These are phyloP conservation scores for Porphyrio hochstetteri DNA, from an alignment of 2,113 vertebrate genomes.

Conservation along the genomic window DNA sequence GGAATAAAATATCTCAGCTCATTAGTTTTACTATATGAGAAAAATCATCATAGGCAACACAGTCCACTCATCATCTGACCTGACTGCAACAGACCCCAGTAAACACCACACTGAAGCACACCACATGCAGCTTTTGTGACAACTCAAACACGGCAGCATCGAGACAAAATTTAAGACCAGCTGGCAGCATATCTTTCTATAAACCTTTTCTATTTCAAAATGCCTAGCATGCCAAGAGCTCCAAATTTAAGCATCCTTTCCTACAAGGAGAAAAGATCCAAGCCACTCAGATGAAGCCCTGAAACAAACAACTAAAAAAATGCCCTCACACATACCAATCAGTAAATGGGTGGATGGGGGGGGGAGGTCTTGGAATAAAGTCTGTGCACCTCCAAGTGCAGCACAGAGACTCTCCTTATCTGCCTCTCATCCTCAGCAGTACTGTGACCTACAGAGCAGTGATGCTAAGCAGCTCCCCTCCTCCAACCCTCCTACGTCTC, in stretches of 20 bases:
- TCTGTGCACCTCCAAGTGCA: neutral
- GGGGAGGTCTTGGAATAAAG: neutral
- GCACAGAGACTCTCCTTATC: constrained; percentile 13
- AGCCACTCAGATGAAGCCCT: neutral
- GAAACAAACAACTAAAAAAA: neutral
- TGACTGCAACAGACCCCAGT: neutral
- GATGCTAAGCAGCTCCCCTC: constrained; percentile 8
- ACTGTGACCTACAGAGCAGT: neutral
- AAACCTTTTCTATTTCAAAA: neutral
- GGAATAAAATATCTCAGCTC: neutral
- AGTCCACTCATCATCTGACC: neutral
- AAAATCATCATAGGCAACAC: neutral
- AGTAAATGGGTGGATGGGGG: neutral
- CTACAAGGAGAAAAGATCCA: neutral
- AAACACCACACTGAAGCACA: fast-evolving
- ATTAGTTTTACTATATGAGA: neutral
- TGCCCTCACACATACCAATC: neutral
- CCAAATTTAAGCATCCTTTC: neutral
- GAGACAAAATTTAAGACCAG: neutral
- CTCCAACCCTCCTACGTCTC: constrained; percentile 20
- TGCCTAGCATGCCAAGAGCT: neutral
- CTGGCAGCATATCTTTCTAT: neutral
- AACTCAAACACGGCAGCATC: neutral
- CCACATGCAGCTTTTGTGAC: neutral
- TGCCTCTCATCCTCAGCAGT: neutral